Conservation (phyloP, 2,797 vertebrate species). For the Helicolenus hilgendorfi region DNA sequence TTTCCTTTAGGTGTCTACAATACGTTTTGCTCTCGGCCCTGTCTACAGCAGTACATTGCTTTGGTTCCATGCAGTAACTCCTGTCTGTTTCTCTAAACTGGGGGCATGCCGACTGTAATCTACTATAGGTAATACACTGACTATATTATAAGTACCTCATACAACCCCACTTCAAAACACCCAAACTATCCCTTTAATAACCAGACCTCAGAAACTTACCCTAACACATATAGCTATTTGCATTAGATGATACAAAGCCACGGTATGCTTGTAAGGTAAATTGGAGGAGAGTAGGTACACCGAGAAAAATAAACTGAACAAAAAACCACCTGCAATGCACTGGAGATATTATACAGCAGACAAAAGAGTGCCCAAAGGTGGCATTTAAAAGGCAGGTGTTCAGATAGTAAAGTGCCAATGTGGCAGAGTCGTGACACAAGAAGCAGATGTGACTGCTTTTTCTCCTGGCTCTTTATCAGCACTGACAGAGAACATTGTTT, state of each 20-base stretch:
- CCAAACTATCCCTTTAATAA: neutral
- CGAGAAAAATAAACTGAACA: neutral
- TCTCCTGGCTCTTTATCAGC: neutral
- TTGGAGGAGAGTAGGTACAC: neutral
- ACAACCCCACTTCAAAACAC: too few relatives aligned
- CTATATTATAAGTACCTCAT: too few relatives aligned
- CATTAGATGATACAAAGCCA: neutral
- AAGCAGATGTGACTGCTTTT: neutral
- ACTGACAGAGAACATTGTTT: slow-evolving; percentile 5
- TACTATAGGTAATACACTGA: too few relatives aligned
- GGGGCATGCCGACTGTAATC: too few relatives aligned
- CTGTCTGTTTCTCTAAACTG: too few relatives aligned
- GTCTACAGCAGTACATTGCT: too few relatives aligned
- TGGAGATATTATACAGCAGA: neutral
- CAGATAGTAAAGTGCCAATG: neutral
- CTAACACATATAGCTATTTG: neutral
- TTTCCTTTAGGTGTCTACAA: neutral
- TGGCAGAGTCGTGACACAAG: neutral
- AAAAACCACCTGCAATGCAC: neutral
- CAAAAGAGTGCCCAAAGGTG: neutral
- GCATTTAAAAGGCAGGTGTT: neutral
- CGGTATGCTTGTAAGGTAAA: neutral
- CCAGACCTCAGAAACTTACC: neutral
- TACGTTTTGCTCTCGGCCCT: neutral
- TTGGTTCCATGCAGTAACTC: too few relatives aligned